phyloP scores from a whole-genome alignment of 1,140 invertebrate species.

The Sitophilus oryzae region DNA sequence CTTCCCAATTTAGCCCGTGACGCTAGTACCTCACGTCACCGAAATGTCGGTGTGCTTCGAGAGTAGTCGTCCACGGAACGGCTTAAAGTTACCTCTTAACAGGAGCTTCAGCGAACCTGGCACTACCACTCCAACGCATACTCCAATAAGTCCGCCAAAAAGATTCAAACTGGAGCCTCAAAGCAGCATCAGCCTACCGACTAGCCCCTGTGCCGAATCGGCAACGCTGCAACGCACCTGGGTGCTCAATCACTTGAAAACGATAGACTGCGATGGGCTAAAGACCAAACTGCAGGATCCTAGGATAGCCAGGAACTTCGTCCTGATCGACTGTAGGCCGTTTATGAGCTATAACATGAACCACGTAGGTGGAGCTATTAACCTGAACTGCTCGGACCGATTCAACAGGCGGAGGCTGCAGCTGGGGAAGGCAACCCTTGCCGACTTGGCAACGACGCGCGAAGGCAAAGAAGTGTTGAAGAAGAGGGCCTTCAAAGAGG shows the following conservation, averaged over 20 bases:
- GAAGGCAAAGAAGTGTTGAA: conserved; percentile 60
- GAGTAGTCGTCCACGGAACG: conserved; percentile 49
- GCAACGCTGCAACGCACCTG: conserved; percentile 50
- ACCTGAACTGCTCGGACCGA: conserved; percentile 69
- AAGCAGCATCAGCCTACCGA: conserved; percentile 50
- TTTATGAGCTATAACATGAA: conserved; percentile 67
- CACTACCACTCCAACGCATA: conserved; percentile 37
- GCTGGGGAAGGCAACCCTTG: conserved; percentile 59
- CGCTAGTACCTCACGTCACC: conserved; percentile 27
- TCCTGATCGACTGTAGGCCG: conserved; percentile 66
- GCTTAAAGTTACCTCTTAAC: conserved; percentile 54
- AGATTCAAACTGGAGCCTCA: conserved; percentile 52
- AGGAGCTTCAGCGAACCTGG: conserved; percentile 58
- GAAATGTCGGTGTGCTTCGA: conserved; percentile 50
- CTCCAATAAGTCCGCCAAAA: conserved; percentile 44
- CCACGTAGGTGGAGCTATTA: conserved; percentile 67
- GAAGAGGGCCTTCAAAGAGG: conserved; percentile 52
- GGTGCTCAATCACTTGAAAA: conserved; percentile 41
- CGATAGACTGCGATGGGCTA: conserved; percentile 40
- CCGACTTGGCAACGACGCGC: conserved; percentile 59
- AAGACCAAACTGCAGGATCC: conserved; percentile 37
- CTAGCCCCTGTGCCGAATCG: conserved; percentile 54
- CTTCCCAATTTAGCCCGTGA: conserved; percentile 44
- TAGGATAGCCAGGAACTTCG: conserved; percentile 39
- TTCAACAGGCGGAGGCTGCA: conserved; percentile 65